Evolutionary conservation across 2,888 invertebrate genomes (phyloP).

Genomic region (Holacanthella duospinosa): DNA sequence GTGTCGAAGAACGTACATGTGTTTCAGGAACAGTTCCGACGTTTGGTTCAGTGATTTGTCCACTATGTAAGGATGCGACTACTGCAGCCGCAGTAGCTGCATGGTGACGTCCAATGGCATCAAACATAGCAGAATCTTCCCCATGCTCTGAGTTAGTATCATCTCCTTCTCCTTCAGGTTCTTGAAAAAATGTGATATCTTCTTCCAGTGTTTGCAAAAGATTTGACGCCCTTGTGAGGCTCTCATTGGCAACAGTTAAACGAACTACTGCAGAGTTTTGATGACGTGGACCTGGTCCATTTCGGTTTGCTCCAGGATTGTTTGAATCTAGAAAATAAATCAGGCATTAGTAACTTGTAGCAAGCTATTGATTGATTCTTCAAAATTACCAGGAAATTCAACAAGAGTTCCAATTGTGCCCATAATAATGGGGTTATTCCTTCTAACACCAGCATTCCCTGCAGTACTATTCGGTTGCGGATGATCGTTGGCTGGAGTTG

Average conservation of each 20-base stretch:
- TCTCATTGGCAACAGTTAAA: background rate
- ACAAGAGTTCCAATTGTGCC: background rate
- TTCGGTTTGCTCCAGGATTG: background rate
- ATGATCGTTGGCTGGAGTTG: background rate
- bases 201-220: background rate
- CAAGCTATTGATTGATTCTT: background rate
- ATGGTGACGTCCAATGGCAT: background rate
- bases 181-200: background rate
- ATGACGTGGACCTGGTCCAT: background rate
- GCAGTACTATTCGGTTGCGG: background rate
- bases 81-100: background rate
- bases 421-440: slow-evolving; percentile 1
- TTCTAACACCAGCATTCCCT: background rate
- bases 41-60: background rate
- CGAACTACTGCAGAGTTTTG: slow-evolving; percentile 2
- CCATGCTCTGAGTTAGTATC: background rate
- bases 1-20: background rate
- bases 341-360: background rate
- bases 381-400: background rate
- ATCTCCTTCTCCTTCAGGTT: slow-evolving; percentile 8
- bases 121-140: background rate
- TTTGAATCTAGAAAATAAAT: background rate
- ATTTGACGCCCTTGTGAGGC: background rate
- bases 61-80: background rate
- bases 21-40: background rate